phyloP scores from a whole-genome alignment of 2,113 vertebrate species.

The Toxotes jaculatrix region DNA sequence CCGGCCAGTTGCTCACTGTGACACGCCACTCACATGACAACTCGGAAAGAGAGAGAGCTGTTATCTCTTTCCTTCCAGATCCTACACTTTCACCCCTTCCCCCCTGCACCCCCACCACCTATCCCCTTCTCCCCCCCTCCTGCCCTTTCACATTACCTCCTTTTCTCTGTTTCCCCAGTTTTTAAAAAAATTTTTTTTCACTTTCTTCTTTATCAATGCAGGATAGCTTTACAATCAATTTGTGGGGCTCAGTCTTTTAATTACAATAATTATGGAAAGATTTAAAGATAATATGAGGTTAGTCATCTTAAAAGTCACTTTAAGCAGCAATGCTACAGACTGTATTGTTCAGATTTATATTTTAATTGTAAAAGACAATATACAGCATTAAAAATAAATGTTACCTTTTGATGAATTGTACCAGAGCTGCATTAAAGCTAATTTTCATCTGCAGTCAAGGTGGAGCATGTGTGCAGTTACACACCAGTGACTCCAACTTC shows the following conservation, averaged over 20 bases:
- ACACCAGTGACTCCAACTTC: conserved; percentile 61
- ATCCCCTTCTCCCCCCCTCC: background rate
- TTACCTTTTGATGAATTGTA: background rate
- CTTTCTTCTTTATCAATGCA: conserved; percentile 28
- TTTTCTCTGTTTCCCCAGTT: conserved; percentile 2
- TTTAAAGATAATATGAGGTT: background rate
- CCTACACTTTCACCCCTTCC: conserved; percentile 36
- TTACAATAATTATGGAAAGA: background rate
- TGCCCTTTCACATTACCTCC: conserved; percentile 17
- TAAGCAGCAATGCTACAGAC: background rate
- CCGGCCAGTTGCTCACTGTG: conserved; percentile 60
- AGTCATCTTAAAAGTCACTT: background rate
- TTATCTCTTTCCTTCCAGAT: conserved; percentile 75
- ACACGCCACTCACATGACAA: conserved; percentile 63
- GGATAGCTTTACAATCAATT: background rate
- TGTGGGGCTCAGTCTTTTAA: background rate
- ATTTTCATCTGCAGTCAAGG: conserved; percentile 19
- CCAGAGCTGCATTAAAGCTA: background rate
- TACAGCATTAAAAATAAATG: background rate
- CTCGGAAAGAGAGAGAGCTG: conserved; percentile 32
- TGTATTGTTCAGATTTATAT: background rate
- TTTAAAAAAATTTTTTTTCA: background rate
- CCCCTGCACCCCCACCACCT: background rate
- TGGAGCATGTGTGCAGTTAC: conserved; percentile 49
- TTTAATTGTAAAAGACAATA: background rate